Base-by-base conservation (phyloP, 1,140 invertebrate genomes). In the Parasteatoda tepidariorum region DNA sequence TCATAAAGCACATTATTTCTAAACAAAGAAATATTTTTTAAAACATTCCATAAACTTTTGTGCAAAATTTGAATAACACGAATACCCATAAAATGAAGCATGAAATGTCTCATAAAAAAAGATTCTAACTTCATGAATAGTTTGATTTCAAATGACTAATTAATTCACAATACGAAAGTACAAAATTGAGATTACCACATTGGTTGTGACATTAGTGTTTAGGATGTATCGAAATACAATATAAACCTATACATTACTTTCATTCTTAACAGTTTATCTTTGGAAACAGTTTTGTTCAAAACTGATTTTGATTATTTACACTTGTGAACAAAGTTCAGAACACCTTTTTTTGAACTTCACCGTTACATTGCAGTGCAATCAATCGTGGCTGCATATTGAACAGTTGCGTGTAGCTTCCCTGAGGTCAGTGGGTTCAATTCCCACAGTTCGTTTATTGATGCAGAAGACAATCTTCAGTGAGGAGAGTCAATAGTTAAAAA, bases 401-500 rank as follows among this genome's bases (percentile, higher is more conserved):
- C 11, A 13, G 7, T 11, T 24, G 28, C 7, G 30, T 18, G 18
- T 15, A 7, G 28, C n/a, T 48, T 48, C 66, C 66, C 66, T 48
- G 66, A n/a, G 41, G 34, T 48, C 34, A 15, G 13, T n/a, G 33
- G 33, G 64, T 67, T 67, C 64, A n/a, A 48, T 13, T 48, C 30
- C 28, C 30, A 64, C 26, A 13, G 22, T 3, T 59, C 18, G 24
- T 59, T n/a, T 41, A 48, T 26, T 59, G 31, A 30, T 61, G 48
- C 33, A 83, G 34, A 34, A 26, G 22, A 24, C 34, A 11, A 7
- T 62, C 34, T 68, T 68, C 38, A 24, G 22, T 91, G 92, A 86
- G 91, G 90, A 22, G 89, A 87, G 33, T 91, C 90, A 90, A 48
- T 85, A 85, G 38, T 91, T 92, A 83, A 94, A 91, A 79, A 94